Base-by-base conservation (phyloP, 2,888 invertebrate species). In the Pollenia griseotomentosa region DNA sequence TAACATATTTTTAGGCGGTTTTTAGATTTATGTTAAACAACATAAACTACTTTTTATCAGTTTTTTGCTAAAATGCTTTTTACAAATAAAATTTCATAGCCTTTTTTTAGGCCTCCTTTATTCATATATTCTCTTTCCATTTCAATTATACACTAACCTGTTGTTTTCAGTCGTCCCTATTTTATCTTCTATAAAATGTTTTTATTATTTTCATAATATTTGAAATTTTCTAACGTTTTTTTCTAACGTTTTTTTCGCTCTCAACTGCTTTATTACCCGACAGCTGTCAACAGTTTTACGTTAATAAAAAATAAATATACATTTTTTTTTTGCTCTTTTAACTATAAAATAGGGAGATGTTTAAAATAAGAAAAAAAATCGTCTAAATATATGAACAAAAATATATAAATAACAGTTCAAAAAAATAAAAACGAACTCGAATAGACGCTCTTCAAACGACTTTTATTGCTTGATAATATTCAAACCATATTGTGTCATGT, bases 391-490 rank as follows among this genome's bases (percentile, higher is more conserved):
- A 33, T 33, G 33, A 33, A 33, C 33, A 6, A 33, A 33, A 33
- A 33, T 4, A 23, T 53, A 51, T 23, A 1, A 79, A 68, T 40
- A 46, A 19, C 2, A 61, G 42, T 11, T 61, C 33, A 53, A 61
- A 63, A 33, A 44, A 53, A 61, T 57, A 33, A 44, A 59, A 66
- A 57, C 48, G 46, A 8, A 23, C n/a, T 63, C 51, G 11, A 46
- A 51, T 16, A 61, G 48, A 75, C 51, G 65, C 79, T 77, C 48
- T 80, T 84, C 81, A 84, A 87, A 73, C 61, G 84, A 87, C 73
- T 83, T 87, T 81, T 87, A 87, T 87, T 84, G 83, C 77, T 84
- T 81, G 81, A 84, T 84, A 84, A 87, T 87, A 84, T 87, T 75
- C 80, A 77, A 80, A 86, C 79, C 87, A 87, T 87, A 84, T 84